These are phyloP conservation scores for Vanacampus margaritifer DNA, from an alignment of 2,113 vertebrate species.

Conservation along the genomic window DNA sequence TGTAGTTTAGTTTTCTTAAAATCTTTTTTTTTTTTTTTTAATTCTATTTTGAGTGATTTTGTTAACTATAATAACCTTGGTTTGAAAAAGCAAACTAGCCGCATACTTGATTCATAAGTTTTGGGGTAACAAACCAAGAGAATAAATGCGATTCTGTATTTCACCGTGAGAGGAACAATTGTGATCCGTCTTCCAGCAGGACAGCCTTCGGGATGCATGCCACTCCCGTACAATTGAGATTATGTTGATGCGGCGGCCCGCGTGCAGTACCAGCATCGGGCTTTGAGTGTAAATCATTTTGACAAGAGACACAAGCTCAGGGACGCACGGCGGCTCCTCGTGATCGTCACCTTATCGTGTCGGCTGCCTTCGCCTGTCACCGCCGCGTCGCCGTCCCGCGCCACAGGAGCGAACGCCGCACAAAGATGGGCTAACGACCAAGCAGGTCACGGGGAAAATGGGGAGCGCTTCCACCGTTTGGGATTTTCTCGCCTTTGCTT, in stretches of 20 bases:
- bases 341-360: conserved; percentile 32
- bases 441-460: conserved; percentile 4
- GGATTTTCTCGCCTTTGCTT: conserved; percentile 37
- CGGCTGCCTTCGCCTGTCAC: neutral
- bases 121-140: neutral
- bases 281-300: conserved; percentile 41
- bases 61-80: too few species aligned
- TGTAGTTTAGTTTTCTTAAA: too few species aligned
- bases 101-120: neutral
- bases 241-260: conserved; percentile 57
- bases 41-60: too few species aligned
- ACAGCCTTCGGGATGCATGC: conserved; percentile 24
- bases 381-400: neutral
- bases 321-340: conserved; percentile 20
- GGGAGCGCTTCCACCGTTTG: neutral
- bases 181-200: neutral
- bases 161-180: neutral
- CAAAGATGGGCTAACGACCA: neutral
- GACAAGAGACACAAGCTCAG: conserved; percentile 49
- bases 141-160: neutral
- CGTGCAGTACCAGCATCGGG: too few species aligned
- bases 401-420: neutral
- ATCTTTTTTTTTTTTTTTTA: too few species aligned
- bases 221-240: conserved; percentile 47
- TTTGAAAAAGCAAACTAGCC: neutral